A percentile compares a stretch with the other conserved stretches of the same genome.
These are phyloP conservation scores for Nothoprocta perdicaria DNA, from an alignment of 2,113 vertebrate species.

Conservation along the genomic window DNA sequence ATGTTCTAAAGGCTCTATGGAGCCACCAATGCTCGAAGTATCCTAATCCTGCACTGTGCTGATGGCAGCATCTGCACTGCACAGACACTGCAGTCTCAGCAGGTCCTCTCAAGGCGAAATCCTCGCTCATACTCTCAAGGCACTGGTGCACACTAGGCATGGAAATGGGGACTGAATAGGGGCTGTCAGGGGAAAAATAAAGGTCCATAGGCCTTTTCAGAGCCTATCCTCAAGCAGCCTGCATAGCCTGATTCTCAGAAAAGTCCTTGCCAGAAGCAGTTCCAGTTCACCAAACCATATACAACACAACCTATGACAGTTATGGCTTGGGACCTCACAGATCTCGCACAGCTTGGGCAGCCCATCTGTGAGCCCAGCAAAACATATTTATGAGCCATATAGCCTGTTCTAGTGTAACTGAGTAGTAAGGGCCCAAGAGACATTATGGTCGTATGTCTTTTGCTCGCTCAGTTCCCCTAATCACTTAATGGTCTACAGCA, in stretches of 20 bases:
- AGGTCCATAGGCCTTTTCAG: not conserved
- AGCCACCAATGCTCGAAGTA: not conserved
- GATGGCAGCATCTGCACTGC: rapidly evolving
- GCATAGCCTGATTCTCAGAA: not conserved
- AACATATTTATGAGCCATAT: not conserved
- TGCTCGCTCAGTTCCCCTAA: not conserved
- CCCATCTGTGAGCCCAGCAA: not conserved
- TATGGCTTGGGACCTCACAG: rapidly evolving
- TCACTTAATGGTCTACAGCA: not conserved
- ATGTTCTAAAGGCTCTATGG: not conserved
- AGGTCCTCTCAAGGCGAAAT: not conserved
- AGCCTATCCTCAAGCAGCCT: not conserved
- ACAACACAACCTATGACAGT: not conserved
- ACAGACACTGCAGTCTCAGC: not conserved
- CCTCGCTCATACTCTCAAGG: not conserved
- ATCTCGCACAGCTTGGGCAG: rapidly evolving
- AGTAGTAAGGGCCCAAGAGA: not conserved
- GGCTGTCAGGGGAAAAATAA: not conserved
- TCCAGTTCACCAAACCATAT: not conserved
- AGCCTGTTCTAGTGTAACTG: not conserved
- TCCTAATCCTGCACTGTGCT: not conserved
- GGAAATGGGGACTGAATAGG: not conserved
- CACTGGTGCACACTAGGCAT: not conserved
- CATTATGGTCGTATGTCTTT: not conserved
- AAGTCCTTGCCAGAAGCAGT: not conserved